Evolutionary conservation across 2,888 invertebrate species (phyloP).

Genomic region (Chaitophorus viminalis): DNA sequence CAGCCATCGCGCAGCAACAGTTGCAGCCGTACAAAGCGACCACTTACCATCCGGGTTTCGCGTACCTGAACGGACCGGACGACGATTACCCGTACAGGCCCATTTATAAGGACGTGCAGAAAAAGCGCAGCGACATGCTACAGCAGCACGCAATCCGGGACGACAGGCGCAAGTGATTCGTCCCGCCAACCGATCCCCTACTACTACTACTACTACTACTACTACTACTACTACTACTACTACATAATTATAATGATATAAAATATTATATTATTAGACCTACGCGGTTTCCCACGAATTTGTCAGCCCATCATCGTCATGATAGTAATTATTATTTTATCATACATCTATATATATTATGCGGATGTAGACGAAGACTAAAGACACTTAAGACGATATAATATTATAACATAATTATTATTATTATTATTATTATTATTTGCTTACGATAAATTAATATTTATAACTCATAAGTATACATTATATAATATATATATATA

Average conservation of each 20-base stretch:
- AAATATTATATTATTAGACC: too few relatives aligned
- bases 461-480: too few relatives aligned
- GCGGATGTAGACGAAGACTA: neutral
- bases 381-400: neutral
- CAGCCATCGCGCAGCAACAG: constrained; percentile 18
- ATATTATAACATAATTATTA: neutral
- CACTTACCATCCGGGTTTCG: constrained; percentile 30
- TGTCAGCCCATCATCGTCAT: neutral
- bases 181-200: neutral
- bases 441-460: constrained; percentile 39
- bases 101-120: constrained; percentile 51
- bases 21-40: constrained; percentile 35
- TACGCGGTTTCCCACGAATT: neutral
- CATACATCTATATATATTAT: neutral
- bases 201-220: neutral
- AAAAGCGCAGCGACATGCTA: constrained; percentile 42
- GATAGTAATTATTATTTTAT: neutral
- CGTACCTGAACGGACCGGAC: constrained; percentile 48
- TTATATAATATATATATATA: neutral
- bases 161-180: neutral
- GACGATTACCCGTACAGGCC: constrained; percentile 54
- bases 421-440: constrained; percentile 12
- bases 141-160: neutral
- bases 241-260: too few relatives aligned
- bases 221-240: neutral